phyloP scores from a whole-genome alignment of 2,888 invertebrate species.

The Drosophila melanosoma region DNA sequence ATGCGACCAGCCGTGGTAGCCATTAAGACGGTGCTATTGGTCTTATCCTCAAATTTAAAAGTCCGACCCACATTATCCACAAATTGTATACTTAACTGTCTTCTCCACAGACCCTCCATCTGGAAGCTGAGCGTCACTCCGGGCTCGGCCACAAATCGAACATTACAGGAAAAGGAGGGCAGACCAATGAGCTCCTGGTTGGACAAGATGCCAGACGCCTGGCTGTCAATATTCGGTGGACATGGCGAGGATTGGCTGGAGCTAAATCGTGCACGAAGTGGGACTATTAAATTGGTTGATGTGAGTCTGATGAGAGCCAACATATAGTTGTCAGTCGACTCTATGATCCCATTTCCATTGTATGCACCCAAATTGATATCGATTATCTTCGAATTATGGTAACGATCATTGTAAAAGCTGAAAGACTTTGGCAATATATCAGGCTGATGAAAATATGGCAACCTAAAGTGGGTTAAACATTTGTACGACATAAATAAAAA shows the following conservation, averaged over 20 bases:
- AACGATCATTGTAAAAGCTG: slow-evolving; percentile 67
- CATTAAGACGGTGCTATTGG: slow-evolving; percentile 59
- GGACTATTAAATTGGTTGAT: slow-evolving; percentile 52
- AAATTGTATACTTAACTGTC: slow-evolving; percentile 21
- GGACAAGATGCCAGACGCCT: slow-evolving; percentile 54
- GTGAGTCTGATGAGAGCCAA: slow-evolving; percentile 85
- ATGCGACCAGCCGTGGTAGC: slow-evolving; percentile 59
- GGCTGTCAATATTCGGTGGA: slow-evolving; percentile 85
- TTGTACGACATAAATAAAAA: too few species aligned
- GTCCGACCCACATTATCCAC: slow-evolving; percentile 17
- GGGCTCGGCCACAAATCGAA: slow-evolving; percentile 51
- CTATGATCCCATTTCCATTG: slow-evolving; percentile 84
- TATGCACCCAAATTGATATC: slow-evolving; percentile 78
- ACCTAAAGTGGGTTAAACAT: fast-evolving
- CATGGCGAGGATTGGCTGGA: slow-evolving; percentile 86
- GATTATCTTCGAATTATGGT: slow-evolving; percentile 78
- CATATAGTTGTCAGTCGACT: slow-evolving; percentile 89
- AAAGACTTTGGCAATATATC: slow-evolving; percentile 13
- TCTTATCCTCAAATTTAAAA: background rate
- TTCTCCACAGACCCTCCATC: slow-evolving; percentile 29
- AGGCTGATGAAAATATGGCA: background rate
- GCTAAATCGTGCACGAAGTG: slow-evolving; percentile 88
- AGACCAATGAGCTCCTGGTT: slow-evolving; percentile 28
- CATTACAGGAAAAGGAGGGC: slow-evolving; percentile 64
- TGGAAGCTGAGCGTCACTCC: slow-evolving; percentile 73